Conservation (phyloP, 2,888 invertebrate species). For the Helleia helle region DNA sequence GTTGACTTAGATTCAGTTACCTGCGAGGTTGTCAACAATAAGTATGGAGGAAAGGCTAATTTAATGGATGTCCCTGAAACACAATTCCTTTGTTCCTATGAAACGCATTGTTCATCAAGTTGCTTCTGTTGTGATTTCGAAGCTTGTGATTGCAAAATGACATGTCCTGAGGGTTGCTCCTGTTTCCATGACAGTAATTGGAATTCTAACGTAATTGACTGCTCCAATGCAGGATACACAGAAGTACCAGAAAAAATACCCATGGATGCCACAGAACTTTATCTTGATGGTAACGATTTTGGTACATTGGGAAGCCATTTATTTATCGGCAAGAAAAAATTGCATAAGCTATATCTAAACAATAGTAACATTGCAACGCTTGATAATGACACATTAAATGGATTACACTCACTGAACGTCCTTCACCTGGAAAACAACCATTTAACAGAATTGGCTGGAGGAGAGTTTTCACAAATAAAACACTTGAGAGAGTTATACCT, state of each 20-base stretch:
- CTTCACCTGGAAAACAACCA: constrained; percentile 86
- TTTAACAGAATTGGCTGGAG: constrained; percentile 80
- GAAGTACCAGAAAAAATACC: constrained; percentile 85
- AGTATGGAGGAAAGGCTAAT: constrained; percentile 77
- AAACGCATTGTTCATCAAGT: constrained; percentile 85
- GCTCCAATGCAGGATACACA: constrained; percentile 81
- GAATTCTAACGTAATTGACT: constrained; percentile 88
- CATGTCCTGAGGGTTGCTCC: constrained; percentile 87
- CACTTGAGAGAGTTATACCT: constrained; percentile 85
- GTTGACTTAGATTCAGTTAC: constrained; percentile 83
- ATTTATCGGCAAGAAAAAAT: constrained; percentile 88
- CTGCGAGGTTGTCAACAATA: constrained; percentile 81
- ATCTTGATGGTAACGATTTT: constrained; percentile 87
- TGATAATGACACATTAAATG: constrained; percentile 86
- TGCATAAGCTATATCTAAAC: constrained; percentile 84
- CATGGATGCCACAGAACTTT: constrained; percentile 91
- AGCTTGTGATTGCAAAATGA: constrained; percentile 92
- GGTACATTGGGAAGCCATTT: constrained; percentile 83
- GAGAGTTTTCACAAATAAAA: constrained; percentile 85
- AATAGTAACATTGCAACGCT: constrained; percentile 82
- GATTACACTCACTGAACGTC: constrained; percentile 80
- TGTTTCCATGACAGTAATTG: constrained; percentile 90
- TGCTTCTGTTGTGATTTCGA: constrained; percentile 93
- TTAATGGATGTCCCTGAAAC: constrained; percentile 80
- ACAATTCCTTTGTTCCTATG: constrained; percentile 87